phyloP scores from a whole-genome alignment of 2,797 vertebrate species.

The Amniataba percoides region DNA sequence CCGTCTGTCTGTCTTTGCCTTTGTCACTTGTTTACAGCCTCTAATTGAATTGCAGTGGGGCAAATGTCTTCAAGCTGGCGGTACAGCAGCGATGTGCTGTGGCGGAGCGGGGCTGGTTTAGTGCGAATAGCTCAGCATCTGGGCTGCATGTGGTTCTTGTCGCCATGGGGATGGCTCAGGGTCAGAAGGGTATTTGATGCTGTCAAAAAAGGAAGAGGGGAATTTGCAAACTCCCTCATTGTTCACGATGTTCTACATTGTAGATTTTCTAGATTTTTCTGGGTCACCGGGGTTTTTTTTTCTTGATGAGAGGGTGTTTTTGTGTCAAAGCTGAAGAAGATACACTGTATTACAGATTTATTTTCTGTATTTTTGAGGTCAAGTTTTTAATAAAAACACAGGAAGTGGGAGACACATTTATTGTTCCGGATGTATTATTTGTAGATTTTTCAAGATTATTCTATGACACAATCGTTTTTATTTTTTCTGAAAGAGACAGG shows the following conservation, averaged over 20 bases:
- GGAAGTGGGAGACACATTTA: not conserved
- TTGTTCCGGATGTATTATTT: not conserved
- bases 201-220: slow-evolving; percentile 72
- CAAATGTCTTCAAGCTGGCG: slow-evolving; percentile 68
- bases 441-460: not conserved
- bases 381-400: not conserved
- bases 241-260: slow-evolving; percentile 31
- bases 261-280: slow-evolving; percentile 15
- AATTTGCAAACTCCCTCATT: slow-evolving; percentile 57
- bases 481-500: no score
- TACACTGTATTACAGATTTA: not conserved
- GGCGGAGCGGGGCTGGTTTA: slow-evolving; percentile 59
- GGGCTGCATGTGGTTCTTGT: slow-evolving; percentile 70
- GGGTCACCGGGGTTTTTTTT: not conserved
- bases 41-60: slow-evolving; percentile 82
- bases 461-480: not conserved
- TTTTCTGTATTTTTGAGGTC: slow-evolving; percentile 6
- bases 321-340: not conserved
- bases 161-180: slow-evolving; percentile 65
- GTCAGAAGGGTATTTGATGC: slow-evolving; percentile 64
- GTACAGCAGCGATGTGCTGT: slow-evolving; percentile 52
- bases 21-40: slow-evolving; percentile 80
- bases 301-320: not conserved
- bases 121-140: slow-evolving; percentile 60
- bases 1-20: slow-evolving; percentile 75